A percentile compares a stretch with the other conserved stretches of the same genome.
Conservation (phyloP, 2,888 invertebrate species). For the Trachelus troglodyta region DNA sequence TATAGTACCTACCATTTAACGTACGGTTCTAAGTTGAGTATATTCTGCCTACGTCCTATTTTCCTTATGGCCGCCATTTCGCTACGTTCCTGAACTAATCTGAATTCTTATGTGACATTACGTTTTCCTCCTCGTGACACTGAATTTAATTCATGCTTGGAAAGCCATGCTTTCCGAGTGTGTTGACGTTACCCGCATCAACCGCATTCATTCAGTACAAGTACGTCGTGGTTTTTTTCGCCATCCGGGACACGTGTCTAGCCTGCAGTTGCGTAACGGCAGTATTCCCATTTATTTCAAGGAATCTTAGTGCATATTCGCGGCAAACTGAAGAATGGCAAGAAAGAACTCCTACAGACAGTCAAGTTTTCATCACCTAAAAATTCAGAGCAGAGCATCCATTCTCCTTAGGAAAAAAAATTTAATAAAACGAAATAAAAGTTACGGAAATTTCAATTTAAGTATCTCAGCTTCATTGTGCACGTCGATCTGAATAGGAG, state of each 20-base stretch:
- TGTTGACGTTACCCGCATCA: background rate
- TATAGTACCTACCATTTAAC: background rate
- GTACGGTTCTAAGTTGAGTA: background rate
- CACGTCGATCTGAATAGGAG: conserved; percentile 13
- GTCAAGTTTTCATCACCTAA: background rate
- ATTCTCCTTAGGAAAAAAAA: conserved; percentile 25
- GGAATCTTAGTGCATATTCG: background rate
- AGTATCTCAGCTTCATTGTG: conserved; percentile 23
- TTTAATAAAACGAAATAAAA: conserved; percentile 20
- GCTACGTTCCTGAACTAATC: background rate
- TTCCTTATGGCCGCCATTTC: background rate
- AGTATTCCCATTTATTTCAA: background rate
- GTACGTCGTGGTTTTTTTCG: background rate
- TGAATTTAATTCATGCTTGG: background rate
- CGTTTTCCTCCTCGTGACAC: background rate
- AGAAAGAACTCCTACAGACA: background rate
- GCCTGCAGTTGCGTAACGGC: background rate
- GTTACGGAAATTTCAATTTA: conserved; percentile 25
- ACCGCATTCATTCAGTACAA: background rate
- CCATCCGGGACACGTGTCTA: background rate
- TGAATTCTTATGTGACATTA: background rate
- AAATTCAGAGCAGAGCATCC: background rate
- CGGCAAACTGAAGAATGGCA: background rate
- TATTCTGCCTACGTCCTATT: background rate
- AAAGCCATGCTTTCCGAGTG: background rate